Evolutionary conservation across 2,113 vertebrate species (phyloP), one percentile per base, ranked within the genome.

Genomic region (Recurvirostra avosetta): DNA sequence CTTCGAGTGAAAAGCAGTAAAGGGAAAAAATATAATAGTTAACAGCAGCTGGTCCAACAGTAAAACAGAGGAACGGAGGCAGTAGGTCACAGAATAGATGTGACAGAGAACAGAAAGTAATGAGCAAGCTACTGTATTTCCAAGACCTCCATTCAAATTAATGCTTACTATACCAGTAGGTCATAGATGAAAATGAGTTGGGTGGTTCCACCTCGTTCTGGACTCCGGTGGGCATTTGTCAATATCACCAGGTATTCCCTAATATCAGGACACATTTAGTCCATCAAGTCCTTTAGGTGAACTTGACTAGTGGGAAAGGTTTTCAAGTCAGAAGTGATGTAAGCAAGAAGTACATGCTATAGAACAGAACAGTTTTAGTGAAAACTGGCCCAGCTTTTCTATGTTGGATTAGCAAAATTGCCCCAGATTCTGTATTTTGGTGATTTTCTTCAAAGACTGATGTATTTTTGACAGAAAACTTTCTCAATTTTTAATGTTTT

Each of bases 41-140:
- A 97, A 94, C 11, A 50, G 50, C 92, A 93, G 88, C 96, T 93
- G 74, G 91, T 94, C 79, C 0, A 1, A 97, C 93, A 96, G 95
- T 97, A 97, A 98, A 97, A 92, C 81, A 88, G 93, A 97, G 94
- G 92, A 97, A 96, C 4, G 66, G 84, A 96, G 96, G 61, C 78
- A 96, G 90, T 90, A 95, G 94, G 96, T 96, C 97, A 95, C 58
- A 93, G 94, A 94, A 96, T 76, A 96, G 79, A 97, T 96, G 86
- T 82, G 36, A 90, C 86, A 96, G 96, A 93, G 85, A 94, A 91
- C 41, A 94, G 94, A 94, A 97, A 91, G 93, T 93, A 97, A 98
- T 96, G 95, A 97, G 91, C 82, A 95, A 88, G 76, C 43, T 82
- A 52, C 18, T 55, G 29, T 38, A 86, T 97, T 97, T 63, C 62